Evolutionary conservation across 2,888 invertebrate species (phyloP), one percentile per base, ranked within the genome.

Genomic region (Hemithea aestivaria): DNA sequence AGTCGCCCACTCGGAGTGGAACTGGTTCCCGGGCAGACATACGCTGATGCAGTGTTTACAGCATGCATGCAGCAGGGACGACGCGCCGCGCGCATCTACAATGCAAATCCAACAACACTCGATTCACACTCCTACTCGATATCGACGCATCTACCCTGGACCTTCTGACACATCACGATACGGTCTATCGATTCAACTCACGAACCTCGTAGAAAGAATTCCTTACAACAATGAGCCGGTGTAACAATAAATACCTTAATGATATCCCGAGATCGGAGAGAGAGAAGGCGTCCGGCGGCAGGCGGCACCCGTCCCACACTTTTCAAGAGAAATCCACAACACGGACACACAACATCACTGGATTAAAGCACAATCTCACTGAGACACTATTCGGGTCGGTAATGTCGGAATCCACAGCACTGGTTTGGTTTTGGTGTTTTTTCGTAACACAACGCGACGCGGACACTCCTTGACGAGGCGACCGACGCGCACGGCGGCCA

Each of bases 191-290:
- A 87, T 85, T 82, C 64, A 80, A 77, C 74, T 78, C 66, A 75
- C 73, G 70, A 74, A 73, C 73, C 69, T 69, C 73, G 72, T 69
- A 69, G 74, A 81, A 84, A 82, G 78, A 81, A 82, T 82, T 80
- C 75, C 80, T 79, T 82, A 82, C 74, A 85, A 85, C 87, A 85
- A 87, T 85, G 81, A 83, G 71, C 73, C 79, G 77, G 81, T 83
- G 83, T 84, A 77, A 87, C 87, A 85, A 85, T 85, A 87, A 85
- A 87, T 87, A 87, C 87, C 87, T 85, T 85, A 85, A 85, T 87
- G 87, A 84, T 87, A 87, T 85, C 87, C 85, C 75, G 74, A 79
- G 85, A 82, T 76, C 78, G 68, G 73, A 78, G 74, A 71, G 74
- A 71, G 80, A 76, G 79, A 78, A 80, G 74, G 82, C 87, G 85